Base-by-base conservation (phyloP, 2,888 invertebrate genomes). In the Julus scandinavius region DNA sequence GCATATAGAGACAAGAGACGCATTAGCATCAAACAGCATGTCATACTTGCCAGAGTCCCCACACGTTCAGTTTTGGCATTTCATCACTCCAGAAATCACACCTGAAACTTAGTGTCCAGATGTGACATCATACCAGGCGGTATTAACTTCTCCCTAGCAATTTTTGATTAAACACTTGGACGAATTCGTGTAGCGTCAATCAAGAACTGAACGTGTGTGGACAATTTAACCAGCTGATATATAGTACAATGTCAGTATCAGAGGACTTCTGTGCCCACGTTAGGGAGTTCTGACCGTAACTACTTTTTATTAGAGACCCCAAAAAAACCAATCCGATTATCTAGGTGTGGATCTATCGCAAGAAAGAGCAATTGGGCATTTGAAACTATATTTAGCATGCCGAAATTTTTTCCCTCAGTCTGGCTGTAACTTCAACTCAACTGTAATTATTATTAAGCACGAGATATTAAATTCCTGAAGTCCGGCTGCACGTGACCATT, bases 321-420 rank as follows among this genome's bases (percentile, higher is more conserved):
- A 7, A 80, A 80, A 80, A 80, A 80, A 29, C 13, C 80, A 29
- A 80, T 80, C 80, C 80, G 80, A 80, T 80, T 80, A 80, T 80
- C 80, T 9, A 9, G 6, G 38, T 1, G 38, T 29, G 38, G 80
- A 80, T 80, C 80, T 80, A 80, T 38, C 11, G 80, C 13, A 9
- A 38, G 80, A 80, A 20, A 17, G 17, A 54, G 54, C 54, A 54
- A 54, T 54, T 54, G 54, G 54, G 17, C 54, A 80, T 80, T 80
- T 80, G 20, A 20, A 80, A 80, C 80, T 80, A 80, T 80, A 80
- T 80, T 80, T 80, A 80, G 80, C 80, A 13, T 9, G 38, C 9
- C 29, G 72, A 20, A 4, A 29, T 80, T 80, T 38, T 38, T 13
- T 38, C 38, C 45, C 54, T 13, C 13, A 63, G 63, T 63, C 63